These are phyloP conservation scores for Barbus barbus DNA, from an alignment of 2,113 vertebrate species.

Conservation along the genomic window DNA sequence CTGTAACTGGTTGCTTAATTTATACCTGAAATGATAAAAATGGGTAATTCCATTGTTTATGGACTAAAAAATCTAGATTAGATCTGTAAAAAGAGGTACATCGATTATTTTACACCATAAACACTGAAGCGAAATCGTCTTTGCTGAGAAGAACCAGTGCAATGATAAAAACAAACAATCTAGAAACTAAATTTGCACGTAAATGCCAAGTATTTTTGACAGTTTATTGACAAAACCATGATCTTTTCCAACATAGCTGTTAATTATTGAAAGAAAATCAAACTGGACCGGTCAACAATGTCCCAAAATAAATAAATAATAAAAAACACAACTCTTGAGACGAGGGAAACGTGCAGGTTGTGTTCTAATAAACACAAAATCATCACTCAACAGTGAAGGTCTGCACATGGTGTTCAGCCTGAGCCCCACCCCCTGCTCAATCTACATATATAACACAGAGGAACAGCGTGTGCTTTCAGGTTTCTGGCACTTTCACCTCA, in stretches of 20 bases:
- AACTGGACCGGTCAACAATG: not conserved
- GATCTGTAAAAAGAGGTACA: no score
- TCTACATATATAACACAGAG: conserved; percentile 58
- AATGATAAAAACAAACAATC: not conserved
- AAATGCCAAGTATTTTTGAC: no score
- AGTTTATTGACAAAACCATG: not conserved
- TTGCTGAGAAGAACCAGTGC: no score
- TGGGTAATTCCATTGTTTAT: not conserved
- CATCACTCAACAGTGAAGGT: not conserved
- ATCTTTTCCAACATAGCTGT: not conserved
- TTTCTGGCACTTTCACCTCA: not conserved
- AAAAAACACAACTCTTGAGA: not conserved
- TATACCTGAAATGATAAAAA: no score
- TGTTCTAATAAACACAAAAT: not conserved
- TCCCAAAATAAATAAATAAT: no score
- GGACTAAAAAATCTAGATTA: not conserved
- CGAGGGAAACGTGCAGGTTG: not conserved
- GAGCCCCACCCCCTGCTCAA: conserved; percentile 48
- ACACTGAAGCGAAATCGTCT: no score
- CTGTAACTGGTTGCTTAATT: no score
- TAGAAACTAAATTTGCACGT: not conserved
- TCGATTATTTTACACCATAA: not conserved
- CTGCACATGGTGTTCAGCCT: not conserved
- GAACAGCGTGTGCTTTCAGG: conserved; percentile 47
- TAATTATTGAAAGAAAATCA: not conserved